phyloP scores from a whole-genome alignment of 2,888 invertebrate genomes.

The Agrilus cyanescens region DNA sequence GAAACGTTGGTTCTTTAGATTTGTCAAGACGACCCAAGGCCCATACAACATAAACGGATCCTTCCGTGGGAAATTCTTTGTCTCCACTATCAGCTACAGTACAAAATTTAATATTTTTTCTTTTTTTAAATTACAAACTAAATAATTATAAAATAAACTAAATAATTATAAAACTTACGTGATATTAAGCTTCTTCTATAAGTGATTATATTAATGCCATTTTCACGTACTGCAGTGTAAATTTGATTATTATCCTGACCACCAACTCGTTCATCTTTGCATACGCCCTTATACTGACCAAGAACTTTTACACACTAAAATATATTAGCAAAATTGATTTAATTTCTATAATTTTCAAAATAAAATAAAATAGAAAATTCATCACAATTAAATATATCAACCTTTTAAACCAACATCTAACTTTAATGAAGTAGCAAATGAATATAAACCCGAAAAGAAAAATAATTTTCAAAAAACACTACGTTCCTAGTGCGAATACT shows the following conservation, averaged over 20 bases:
- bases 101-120: constrained; percentile 3
- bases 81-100: constrained; percentile 63
- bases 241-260: constrained; percentile 74
- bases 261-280: constrained; percentile 70
- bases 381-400: too few species aligned
- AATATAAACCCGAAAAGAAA: too few species aligned
- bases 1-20: constrained; percentile 70
- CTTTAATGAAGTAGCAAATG: too few species aligned
- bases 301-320: constrained; percentile 70
- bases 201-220: constrained; percentile 68
- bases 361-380: too few species aligned
- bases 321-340: neutral
- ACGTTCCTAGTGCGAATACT: too few species aligned
- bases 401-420: too few species aligned
- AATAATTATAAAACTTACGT: constrained; percentile 38
- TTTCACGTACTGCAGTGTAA: constrained; percentile 55
- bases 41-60: constrained; percentile 60
- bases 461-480: too few species aligned
- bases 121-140: neutral
- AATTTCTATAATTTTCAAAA: too few species aligned
- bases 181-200: constrained; percentile 67
- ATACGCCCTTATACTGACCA: constrained; percentile 77
- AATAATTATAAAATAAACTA: neutral
- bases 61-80: constrained; percentile 53
- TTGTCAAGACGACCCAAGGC: constrained; percentile 70